These are phyloP conservation scores for Leptocoma aspasia DNA, from an alignment of 2,113 vertebrate species.

Conservation along the genomic window DNA sequence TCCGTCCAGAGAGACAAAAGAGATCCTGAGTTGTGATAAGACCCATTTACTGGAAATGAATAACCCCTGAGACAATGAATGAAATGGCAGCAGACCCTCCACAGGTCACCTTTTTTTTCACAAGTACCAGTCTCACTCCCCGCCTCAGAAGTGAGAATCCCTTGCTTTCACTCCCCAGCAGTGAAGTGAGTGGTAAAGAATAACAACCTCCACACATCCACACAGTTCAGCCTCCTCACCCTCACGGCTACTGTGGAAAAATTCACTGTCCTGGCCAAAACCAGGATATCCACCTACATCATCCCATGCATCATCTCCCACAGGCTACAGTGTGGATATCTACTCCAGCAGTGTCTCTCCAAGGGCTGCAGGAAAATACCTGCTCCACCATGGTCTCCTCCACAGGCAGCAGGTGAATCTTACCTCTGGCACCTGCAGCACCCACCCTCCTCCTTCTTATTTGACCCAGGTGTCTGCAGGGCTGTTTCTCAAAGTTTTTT, in stretches of 20 bases:
- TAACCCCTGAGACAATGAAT: not conserved
- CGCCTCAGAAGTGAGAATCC: not conserved
- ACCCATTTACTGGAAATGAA: not conserved
- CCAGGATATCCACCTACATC: not conserved
- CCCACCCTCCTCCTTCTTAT: not conserved
- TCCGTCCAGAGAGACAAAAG: not conserved
- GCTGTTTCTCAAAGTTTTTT: not conserved
- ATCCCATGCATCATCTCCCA: not conserved
- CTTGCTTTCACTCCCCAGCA: rapidly evolving
- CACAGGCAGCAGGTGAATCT: not conserved
- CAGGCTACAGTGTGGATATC: not conserved
- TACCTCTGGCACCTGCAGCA: not conserved
- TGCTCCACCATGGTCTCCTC: not conserved
- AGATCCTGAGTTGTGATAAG: rapidly evolving
- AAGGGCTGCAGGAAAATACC: not conserved
- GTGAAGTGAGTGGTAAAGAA: not conserved
- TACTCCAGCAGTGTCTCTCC: not conserved
- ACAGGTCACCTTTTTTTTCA: not conserved
- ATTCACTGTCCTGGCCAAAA: not conserved
- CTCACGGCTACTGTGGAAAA: not conserved
- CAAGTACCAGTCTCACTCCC: no score
- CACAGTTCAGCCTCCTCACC: rapidly evolving
- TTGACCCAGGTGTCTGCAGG: not conserved
- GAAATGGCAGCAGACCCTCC: not conserved
- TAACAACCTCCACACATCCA: no score